phyloP scores from a whole-genome alignment of 2,797 vertebrate genomes.

The Champsocephalus gunnari region DNA sequence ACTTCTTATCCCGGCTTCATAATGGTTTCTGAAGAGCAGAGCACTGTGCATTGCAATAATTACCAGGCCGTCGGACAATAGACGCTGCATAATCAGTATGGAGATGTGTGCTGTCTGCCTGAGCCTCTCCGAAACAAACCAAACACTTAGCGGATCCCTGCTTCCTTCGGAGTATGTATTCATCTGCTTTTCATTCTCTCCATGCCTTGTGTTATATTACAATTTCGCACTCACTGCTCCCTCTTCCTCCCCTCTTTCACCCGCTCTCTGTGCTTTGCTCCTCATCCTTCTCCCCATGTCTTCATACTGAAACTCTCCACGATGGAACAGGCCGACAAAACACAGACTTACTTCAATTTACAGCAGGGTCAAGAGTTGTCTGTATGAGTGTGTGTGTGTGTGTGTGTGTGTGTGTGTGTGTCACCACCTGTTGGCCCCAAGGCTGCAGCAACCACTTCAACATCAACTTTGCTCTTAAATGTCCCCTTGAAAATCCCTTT shows the following conservation, averaged over 20 bases:
- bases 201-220: constrained; percentile 37
- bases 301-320: constrained; percentile 24
- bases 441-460: constrained; percentile 50
- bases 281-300: constrained; percentile 11
- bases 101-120: constrained; percentile 88
- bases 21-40: constrained; percentile 82
- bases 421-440: constrained; percentile 39
- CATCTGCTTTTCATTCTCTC: constrained; percentile 60
- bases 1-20: constrained; percentile 75
- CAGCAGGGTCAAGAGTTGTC: constrained; percentile 37
- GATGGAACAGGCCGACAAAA: constrained; percentile 29
- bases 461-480: constrained; percentile 33
- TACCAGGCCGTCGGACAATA: constrained; percentile 92
- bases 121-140: constrained; percentile 53
- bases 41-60: constrained; percentile 98
- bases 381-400: constrained; percentile 26
- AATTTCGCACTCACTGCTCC: constrained; percentile 27
- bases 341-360: constrained; percentile 24
- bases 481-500: constrained; percentile 41
- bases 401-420: constrained; percentile 30
- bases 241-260: not conserved
- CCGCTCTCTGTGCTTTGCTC: not conserved
- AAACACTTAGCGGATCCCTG: constrained; percentile 58
- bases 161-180: constrained; percentile 65
- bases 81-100: constrained; percentile 95